phyloP scores from a whole-genome alignment of 2,888 invertebrate genomes.

The Dynastes maya region DNA sequence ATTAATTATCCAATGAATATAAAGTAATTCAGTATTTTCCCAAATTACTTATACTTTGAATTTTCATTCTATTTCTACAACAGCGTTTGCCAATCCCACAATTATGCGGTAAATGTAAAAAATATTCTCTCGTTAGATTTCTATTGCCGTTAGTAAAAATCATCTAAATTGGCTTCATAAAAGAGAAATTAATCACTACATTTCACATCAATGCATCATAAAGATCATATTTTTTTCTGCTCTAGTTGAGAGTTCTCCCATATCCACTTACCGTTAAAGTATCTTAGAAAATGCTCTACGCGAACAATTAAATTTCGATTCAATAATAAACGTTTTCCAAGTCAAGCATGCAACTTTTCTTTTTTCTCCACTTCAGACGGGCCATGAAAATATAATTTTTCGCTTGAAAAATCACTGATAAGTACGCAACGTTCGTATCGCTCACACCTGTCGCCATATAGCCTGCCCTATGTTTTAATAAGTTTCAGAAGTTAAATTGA shows the following conservation, averaged over 20 bases:
- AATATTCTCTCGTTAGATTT: background rate
- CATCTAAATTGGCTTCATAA: background rate
- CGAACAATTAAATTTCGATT: constrained; percentile 31
- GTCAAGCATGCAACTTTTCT: constrained; percentile 25
- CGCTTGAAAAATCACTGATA: constrained; percentile 44
- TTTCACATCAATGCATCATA: background rate
- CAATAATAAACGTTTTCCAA: constrained; percentile 32
- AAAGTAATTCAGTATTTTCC: too few relatives aligned
- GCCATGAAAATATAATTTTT: constrained; percentile 40
- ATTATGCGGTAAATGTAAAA: background rate
- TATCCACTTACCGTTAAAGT: constrained; percentile 9
- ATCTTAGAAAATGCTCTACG: constrained; percentile 17
- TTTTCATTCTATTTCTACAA: too few relatives aligned
- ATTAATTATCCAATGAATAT: too few relatives aligned
- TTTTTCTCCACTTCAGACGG: constrained; percentile 21
- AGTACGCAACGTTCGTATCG: constrained; percentile 28
- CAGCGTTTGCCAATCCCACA: too few relatives aligned
- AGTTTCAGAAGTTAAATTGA: constrained; percentile 45
- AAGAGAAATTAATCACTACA: constrained; percentile 7
- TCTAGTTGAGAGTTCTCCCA: background rate
- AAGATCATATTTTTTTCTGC: constrained; percentile 8
- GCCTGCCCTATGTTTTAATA: constrained; percentile 31
- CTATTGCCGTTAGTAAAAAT: constrained; percentile 3
- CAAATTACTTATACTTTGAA: too few relatives aligned
- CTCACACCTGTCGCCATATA: constrained; percentile 31